Evolutionary conservation across 2,797 vertebrate species (phyloP).

Genomic region (Mycteria americana): DNA sequence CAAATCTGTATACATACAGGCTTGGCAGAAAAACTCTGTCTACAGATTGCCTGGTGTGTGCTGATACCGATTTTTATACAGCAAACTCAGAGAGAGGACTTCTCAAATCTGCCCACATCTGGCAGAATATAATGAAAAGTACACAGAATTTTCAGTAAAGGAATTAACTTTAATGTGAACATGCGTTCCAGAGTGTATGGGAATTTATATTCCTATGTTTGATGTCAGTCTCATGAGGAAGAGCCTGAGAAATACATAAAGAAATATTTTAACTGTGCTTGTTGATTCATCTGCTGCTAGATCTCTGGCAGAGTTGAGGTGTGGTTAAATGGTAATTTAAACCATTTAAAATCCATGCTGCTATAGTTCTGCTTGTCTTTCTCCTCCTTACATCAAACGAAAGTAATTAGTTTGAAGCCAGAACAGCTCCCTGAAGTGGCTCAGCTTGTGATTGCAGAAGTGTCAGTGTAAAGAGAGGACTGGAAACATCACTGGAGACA

Average conservation of each 20-base stretch:
- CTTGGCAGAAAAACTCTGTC: background rate
- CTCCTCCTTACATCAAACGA: background rate
- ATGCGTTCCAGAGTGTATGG: background rate
- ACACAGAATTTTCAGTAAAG: background rate
- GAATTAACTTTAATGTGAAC: background rate
- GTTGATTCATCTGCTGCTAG: background rate
- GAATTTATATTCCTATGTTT: background rate
- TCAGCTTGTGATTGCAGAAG: background rate
- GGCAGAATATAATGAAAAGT: background rate
- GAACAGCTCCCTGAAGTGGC: background rate
- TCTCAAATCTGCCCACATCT: background rate
- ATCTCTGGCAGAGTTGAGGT: background rate
- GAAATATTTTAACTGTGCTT: background rate
- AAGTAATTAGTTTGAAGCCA: background rate
- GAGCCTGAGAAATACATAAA: background rate
- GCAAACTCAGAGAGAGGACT: background rate
- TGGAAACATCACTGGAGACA: background rate
- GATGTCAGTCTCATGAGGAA: background rate
- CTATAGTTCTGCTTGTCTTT: background rate
- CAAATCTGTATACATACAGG: constrained; percentile 17
- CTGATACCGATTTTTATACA: background rate
- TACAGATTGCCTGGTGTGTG: background rate
- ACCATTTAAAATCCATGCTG: background rate
- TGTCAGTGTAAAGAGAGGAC: background rate
- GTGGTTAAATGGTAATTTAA: background rate